A percentile compares a stretch with the other conserved stretches of the same genome.
phyloP scores from a whole-genome alignment of 2,888 invertebrate species.

The Parnassius mnemosyne region DNA sequence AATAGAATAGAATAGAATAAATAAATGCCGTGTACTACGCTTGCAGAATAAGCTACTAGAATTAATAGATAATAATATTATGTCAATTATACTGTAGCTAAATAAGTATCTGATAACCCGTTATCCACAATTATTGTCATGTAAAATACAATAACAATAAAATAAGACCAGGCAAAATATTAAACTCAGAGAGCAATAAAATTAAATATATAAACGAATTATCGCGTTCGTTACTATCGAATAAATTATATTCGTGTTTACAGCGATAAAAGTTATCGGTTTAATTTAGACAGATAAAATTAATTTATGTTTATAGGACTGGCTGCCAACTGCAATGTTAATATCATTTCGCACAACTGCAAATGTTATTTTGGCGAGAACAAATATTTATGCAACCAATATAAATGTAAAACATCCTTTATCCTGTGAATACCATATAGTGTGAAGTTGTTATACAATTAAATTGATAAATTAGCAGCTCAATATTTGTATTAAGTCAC shows the following conservation, averaged over 20 bases:
- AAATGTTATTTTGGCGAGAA: slow-evolving; percentile 19
- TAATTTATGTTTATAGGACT: slow-evolving; percentile 15
- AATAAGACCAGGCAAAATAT: background rate
- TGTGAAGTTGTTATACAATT: too few relatives aligned
- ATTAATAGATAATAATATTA: too few relatives aligned
- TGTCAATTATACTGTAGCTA: too few relatives aligned
- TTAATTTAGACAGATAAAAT: slow-evolving; percentile 26
- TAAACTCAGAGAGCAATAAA: slow-evolving; percentile 1
- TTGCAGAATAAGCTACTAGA: too few relatives aligned
- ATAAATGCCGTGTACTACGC: too few relatives aligned
- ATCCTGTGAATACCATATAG: background rate
- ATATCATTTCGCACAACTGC: slow-evolving; percentile 14
- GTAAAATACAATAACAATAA: too few relatives aligned
- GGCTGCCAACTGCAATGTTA: slow-evolving; percentile 9
- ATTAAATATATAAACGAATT: slow-evolving; percentile 9
- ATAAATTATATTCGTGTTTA: slow-evolving; percentile 15
- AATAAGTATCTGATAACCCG: too few relatives aligned
- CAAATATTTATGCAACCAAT: slow-evolving; percentile 16
- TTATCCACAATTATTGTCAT: too few relatives aligned
- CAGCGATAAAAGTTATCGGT: slow-evolving; percentile 23
- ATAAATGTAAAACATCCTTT: background rate
- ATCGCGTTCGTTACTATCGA: slow-evolving; percentile 18
- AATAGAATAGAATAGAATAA: too few relatives aligned
- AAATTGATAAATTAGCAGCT: too few relatives aligned
- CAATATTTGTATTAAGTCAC: too few relatives aligned